Conservation (phyloP, 37 sponge, comb jelly and placozoan species). For the Dysidea cf. avara region DNA sequence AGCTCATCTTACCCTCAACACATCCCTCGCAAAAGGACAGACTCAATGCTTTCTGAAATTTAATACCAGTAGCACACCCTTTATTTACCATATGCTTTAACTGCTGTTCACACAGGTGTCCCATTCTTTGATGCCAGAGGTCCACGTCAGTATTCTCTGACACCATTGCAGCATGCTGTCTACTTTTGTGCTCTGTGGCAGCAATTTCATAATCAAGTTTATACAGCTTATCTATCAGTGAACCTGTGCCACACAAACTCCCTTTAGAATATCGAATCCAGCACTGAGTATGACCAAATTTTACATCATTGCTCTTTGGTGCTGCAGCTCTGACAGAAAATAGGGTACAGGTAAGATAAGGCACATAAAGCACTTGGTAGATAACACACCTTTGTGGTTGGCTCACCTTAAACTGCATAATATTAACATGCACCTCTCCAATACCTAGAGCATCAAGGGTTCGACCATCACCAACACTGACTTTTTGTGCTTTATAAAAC, state of each 20-base stretch:
- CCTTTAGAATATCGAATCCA: conserved; percentile 32
- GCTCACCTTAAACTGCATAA: conserved; percentile 28
- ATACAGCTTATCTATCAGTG: conserved; percentile 30
- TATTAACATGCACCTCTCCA: conserved; percentile 11
- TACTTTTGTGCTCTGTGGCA: neutral
- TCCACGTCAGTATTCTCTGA: conserved; percentile 1
- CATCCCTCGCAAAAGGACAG: conserved; percentile 49
- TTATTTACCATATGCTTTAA: conserved; percentile 29
- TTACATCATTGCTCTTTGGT: conserved; percentile 15
- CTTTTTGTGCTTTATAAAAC: conserved; percentile 19
- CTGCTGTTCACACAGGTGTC: conserved; percentile 31
- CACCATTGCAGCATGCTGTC: conserved; percentile 21
- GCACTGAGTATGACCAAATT: conserved; percentile 24
- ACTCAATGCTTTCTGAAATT: conserved; percentile 1
- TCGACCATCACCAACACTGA: no score
- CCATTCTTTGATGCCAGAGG: conserved; percentile 58
- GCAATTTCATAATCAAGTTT: conserved; percentile 16
- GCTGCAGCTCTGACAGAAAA: conserved; percentile 43
- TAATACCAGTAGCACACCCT: conserved; percentile 22
- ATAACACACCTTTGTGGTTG: conserved; percentile 8
- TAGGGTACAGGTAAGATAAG: conserved; percentile 27
- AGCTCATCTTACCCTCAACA: conserved; percentile 45
- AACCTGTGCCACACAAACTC: conserved; percentile 38
- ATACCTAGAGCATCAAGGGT: no score
- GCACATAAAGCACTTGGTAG: conserved; percentile 22